phyloP scores from a whole-genome alignment of 2,888 invertebrate genomes.

The Coleophora deauratella region DNA sequence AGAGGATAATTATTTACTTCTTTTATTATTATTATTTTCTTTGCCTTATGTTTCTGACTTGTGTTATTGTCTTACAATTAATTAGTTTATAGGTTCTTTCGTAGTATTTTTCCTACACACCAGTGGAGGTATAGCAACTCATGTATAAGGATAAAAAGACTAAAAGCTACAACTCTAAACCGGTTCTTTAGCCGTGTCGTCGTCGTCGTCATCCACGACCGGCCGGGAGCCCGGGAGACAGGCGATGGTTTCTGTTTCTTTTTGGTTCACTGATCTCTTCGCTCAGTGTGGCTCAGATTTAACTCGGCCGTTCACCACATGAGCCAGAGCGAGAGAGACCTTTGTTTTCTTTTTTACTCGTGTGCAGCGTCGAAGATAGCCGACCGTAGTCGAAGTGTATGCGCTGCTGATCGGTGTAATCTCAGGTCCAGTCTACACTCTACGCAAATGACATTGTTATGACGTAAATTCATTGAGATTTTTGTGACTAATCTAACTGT shows the following conservation, averaged over 20 bases:
- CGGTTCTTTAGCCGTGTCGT: slow-evolving; percentile 41
- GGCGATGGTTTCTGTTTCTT: slow-evolving; percentile 51
- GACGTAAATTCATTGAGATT: slow-evolving; percentile 54
- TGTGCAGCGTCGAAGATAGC: slow-evolving; percentile 29
- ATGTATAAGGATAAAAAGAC: slow-evolving; percentile 25
- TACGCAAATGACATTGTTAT: slow-evolving; percentile 36
- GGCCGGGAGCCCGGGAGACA: slow-evolving; percentile 29
- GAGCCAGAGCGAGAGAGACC: slow-evolving; percentile 38
- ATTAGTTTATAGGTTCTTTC: too few species aligned
- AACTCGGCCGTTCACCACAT: slow-evolving; percentile 25
- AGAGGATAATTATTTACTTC: too few species aligned
- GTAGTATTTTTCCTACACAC: too few species aligned
- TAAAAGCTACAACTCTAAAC: slow-evolving; percentile 52
- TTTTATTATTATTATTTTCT: too few species aligned
- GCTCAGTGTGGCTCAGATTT: slow-evolving; percentile 22
- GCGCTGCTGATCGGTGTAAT: slow-evolving; percentile 29
- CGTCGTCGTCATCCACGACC: slow-evolving; percentile 32
- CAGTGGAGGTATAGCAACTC: too few species aligned
- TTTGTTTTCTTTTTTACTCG: slow-evolving; percentile 27
- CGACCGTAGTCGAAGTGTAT: slow-evolving; percentile 45
- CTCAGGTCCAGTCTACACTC: not conserved
- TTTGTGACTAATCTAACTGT: slow-evolving; percentile 26
- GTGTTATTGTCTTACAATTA: too few species aligned
- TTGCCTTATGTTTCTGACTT: too few species aligned
- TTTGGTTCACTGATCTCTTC: slow-evolving; percentile 60